These are phyloP conservation scores for Dendrolimus pini DNA, from an alignment of 2,888 invertebrate genomes.

Conservation along the genomic window DNA sequence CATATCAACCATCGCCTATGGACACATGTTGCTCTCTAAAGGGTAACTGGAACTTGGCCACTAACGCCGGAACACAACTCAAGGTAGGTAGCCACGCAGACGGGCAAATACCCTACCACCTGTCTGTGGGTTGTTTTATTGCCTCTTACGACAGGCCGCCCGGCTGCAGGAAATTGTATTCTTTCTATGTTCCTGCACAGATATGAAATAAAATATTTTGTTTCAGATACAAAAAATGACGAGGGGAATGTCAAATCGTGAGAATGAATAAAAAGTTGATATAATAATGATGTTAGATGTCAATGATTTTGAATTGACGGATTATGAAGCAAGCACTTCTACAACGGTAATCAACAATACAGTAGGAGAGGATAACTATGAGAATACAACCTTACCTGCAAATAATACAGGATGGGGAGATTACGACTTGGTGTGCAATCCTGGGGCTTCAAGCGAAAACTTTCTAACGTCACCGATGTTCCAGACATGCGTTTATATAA, in stretches of 20 bases:
- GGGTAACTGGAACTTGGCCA: too few species aligned
- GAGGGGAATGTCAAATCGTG: neutral
- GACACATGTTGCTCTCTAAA: too few species aligned
- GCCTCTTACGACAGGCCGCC: too few species aligned
- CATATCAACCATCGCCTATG: too few species aligned
- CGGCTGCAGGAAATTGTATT: too few species aligned
- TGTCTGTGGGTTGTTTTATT: too few species aligned
- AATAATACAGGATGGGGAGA: conserved; percentile 5
- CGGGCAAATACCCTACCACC: too few species aligned
- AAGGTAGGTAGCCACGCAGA: too few species aligned
- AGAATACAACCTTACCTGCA: conserved; percentile 1
- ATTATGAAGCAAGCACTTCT: conserved; percentile 29
- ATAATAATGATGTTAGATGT: conserved; percentile 42
- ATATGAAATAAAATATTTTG: conserved; percentile 1
- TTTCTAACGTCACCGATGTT: conserved; percentile 71
- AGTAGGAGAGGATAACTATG: neutral
- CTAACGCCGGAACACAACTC: too few species aligned
- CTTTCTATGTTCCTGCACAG: too few species aligned
- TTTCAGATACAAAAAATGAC: conserved; percentile 15
- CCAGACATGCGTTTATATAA: conserved; percentile 79
- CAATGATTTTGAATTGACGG: conserved; percentile 24
- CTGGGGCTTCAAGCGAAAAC: conserved; percentile 27
- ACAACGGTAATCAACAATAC: conserved; percentile 9
- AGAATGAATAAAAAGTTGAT: conserved; percentile 15
- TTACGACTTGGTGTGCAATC: conserved; percentile 5